Conservation (phyloP, 2,797 vertebrate genomes). For the Valencia hispanica region DNA sequence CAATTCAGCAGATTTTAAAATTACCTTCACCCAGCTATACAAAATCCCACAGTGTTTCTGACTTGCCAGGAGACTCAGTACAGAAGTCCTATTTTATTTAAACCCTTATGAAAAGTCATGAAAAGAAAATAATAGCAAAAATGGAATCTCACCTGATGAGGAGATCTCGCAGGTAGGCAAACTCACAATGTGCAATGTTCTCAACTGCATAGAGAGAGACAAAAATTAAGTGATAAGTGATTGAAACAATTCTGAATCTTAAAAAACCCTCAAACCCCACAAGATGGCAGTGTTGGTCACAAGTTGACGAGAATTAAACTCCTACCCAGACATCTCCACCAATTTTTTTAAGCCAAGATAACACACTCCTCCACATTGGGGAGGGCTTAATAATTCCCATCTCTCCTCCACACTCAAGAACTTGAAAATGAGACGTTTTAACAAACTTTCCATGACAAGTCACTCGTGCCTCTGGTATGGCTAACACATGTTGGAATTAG, state of each 20-base stretch:
- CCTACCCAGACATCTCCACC: conserved; percentile 47
- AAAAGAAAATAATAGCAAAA: background rate
- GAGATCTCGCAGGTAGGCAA: conserved; percentile 94
- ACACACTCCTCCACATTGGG: conserved; percentile 45
- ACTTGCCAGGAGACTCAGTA: background rate
- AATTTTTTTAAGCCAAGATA: conserved; percentile 66
- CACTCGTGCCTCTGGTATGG: conserved; percentile 45
- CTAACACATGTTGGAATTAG: conserved; percentile 73
- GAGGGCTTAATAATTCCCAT: conserved; percentile 58
- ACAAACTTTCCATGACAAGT: conserved; percentile 70
- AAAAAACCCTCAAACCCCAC: conserved; percentile 41
- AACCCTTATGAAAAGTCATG: no score
- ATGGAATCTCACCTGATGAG: conserved; percentile 89
- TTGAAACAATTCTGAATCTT: background rate
- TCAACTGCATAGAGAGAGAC: conserved; percentile 86
- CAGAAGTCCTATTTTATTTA: no score
- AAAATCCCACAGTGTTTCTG: conserved; percentile 1
- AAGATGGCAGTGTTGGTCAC: conserved; percentile 46
- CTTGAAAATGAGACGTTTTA: conserved; percentile 65
- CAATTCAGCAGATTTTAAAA: conserved; percentile 10
- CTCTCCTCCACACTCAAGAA: conserved; percentile 45
- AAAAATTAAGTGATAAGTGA: background rate
- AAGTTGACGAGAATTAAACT: conserved; percentile 32
- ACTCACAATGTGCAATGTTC: conserved; percentile 97
- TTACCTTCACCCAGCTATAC: conserved; percentile 29